These are phyloP conservation scores for Dastarcus helophoroides DNA, from an alignment of 2,888 invertebrate species.

Conservation along the genomic window DNA sequence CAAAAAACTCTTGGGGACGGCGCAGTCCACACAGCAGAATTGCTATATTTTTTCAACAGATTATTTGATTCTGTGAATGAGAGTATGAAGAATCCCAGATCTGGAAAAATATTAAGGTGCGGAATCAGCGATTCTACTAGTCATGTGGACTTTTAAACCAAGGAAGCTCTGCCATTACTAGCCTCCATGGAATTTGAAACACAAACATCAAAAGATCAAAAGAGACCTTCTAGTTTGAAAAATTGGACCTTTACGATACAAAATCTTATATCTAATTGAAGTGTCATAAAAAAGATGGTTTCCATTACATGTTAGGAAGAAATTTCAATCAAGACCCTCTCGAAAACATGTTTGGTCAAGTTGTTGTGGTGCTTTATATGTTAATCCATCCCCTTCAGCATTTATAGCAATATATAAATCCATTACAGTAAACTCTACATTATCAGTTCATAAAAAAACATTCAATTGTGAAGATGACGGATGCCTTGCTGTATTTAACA, in stretches of 20 bases:
- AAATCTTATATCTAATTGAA: no score
- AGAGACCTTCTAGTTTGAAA: constrained; percentile 5
- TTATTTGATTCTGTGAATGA: constrained; percentile 11
- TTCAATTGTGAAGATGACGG: constrained; percentile 9
- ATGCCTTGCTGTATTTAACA: constrained; percentile 6
- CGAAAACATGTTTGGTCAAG: no score
- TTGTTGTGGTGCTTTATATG: no score
- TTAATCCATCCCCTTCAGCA: constrained; percentile 5
- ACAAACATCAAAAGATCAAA: constrained; percentile 2
- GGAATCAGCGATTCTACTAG: constrained; percentile 6
- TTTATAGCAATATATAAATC: constrained; percentile 8
- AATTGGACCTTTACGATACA: no score
- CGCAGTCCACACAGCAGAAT: constrained; percentile 6
- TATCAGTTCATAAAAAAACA: constrained; percentile 6
- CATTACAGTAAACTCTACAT: constrained; percentile 1
- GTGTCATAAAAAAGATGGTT: no score
- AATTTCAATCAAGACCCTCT: no score
- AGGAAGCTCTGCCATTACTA: constrained; percentile 8
- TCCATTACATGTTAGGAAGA: no score
- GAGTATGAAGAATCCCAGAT: not conserved
- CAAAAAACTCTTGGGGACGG: constrained; percentile 4
- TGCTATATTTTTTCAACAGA: constrained; percentile 9
- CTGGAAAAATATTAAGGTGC: constrained; percentile 6
- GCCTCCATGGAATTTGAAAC: constrained; percentile 6
- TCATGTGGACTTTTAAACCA: constrained; percentile 7